Conservation (phyloP, 64 coral and sea anemone genomes). For the Acropora yongei region DNA sequence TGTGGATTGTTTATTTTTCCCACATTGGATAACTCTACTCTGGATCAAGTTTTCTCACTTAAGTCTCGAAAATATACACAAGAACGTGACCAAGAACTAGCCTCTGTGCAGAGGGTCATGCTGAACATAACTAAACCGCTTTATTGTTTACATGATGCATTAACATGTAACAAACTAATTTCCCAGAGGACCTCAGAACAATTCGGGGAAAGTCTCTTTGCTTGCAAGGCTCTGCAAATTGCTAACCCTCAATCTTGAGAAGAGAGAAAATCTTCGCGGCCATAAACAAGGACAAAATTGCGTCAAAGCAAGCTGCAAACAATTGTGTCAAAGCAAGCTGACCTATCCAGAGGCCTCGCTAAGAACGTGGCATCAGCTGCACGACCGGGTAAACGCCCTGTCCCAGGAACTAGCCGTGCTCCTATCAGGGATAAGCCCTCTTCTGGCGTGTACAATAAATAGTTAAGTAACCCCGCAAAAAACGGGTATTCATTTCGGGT, state of each 20-base stretch:
- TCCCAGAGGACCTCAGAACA: not conserved
- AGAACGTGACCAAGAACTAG: slow-evolving; percentile 31
- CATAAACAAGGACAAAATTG: slow-evolving; percentile 10
- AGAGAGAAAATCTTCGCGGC: slow-evolving; percentile 39
- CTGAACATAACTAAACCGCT: slow-evolving; percentile 26
- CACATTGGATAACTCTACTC: not conserved
- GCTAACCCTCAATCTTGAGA: slow-evolving; percentile 19
- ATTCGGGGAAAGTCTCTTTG: slow-evolving; percentile 39
- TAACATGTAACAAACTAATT: not conserved
- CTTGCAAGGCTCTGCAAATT: slow-evolving; percentile 24
- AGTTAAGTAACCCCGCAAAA: not conserved
- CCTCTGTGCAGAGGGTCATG: not conserved
- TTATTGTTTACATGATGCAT: slow-evolving; percentile 30
- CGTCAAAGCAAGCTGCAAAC: slow-evolving; percentile 23
- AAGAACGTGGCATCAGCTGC: slow-evolving; percentile 31
- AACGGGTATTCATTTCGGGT: slow-evolving; percentile 2
- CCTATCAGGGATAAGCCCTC: not conserved
- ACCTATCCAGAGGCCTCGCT: slow-evolving; percentile 47
- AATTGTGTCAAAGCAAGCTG: slow-evolving; percentile 56
- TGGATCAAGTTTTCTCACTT: not conserved
- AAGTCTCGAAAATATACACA: slow-evolving; percentile 25
- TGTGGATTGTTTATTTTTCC: slow-evolving; percentile 25
- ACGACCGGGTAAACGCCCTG: not conserved
- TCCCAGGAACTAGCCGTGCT: not conserved
- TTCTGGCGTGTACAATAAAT: not conserved